Evolutionary conservation across 2,797 vertebrate species (phyloP), one percentile per base, ranked within the genome.

Genomic region (Neomorphus geoffroyi): DNA sequence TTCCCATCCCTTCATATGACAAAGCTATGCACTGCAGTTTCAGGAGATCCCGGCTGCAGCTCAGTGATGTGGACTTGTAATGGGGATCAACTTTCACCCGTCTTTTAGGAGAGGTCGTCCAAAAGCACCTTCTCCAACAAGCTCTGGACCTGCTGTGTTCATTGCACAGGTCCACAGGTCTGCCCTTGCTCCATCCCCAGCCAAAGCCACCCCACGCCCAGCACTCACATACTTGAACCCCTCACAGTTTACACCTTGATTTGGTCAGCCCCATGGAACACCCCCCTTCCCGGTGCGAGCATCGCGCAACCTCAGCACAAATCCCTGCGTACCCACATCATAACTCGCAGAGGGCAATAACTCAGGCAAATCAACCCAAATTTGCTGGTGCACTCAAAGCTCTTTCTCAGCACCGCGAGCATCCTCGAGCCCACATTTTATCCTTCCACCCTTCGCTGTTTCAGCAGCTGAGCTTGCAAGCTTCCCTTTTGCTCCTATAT

Each of bases 391-490:
- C n/a, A n/a, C n/a, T n/a, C n/a, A n/a, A n/a, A n/a, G n/a, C n/a
- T n/a, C n/a, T n/a, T n/a, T n/a, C 41, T 87, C 67, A 85, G 78
- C 53, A 37, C 50, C 5, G 11, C 64, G 62, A 77, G 23, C 75
- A 90, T 92, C 88, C 77, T 88, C 65, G 21, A 64, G 33, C 69
- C 73, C 70, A 72, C 77, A 62, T 94, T 92, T 96, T 70, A 94
- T 69, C 80, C 1, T 2, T 83, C 57, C 48, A 33, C 39, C 61
- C 72, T 67, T 62, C 8, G 16, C 90, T 81, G 61, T 80, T 91
- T 86, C 88, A 92, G 92, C 94, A 95, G 82, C 90, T 92, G 95
- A 95, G 90, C 70, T 93, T 79, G 90, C 94, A 91, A 83, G 33
- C 72, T 88, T 88, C 80, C 33, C 73, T 86, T 83, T 57, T 50